A percentile compares a stretch with the other conserved stretches of the same genome.
Evolutionary conservation across 2,113 vertebrate genomes (phyloP).

Genomic region (Anseranas semipalmata): DNA sequence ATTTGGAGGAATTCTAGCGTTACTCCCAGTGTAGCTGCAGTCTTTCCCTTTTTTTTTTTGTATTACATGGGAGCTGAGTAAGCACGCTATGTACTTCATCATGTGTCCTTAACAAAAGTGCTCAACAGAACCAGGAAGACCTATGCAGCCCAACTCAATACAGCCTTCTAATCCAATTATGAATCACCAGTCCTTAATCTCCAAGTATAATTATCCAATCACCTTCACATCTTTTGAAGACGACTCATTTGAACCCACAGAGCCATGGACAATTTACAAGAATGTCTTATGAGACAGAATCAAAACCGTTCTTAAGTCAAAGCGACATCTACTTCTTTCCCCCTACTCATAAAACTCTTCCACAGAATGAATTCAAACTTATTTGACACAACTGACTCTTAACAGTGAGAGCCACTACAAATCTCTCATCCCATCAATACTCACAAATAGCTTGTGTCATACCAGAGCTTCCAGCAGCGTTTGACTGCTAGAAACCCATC

Average conservation of each 20-base stretch:
- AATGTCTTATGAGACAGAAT: background rate
- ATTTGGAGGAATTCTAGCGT: background rate
- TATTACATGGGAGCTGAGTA: no score
- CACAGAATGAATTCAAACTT: background rate
- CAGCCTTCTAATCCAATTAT: background rate
- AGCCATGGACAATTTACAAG: background rate
- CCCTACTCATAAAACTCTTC: background rate
- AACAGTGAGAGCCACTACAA: accelerated
- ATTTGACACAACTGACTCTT: background rate
- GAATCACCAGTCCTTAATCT: background rate
- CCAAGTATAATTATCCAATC: background rate
- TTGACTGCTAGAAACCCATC: background rate
- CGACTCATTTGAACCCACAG: background rate
- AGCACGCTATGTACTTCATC: background rate
- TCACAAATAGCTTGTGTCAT: background rate
- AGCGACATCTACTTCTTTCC: background rate
- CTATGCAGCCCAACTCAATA: background rate
- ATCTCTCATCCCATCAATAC: background rate
- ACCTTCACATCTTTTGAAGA: background rate
- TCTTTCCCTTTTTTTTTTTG: background rate
- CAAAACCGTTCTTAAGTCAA: background rate
- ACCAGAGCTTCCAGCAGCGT: background rate
- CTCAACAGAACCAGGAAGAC: background rate
- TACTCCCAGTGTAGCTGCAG: background rate
- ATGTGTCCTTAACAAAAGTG: background rate